Evolutionary conservation across 2,888 invertebrate genomes (phyloP).

Genomic region (Orthosia incerta): DNA sequence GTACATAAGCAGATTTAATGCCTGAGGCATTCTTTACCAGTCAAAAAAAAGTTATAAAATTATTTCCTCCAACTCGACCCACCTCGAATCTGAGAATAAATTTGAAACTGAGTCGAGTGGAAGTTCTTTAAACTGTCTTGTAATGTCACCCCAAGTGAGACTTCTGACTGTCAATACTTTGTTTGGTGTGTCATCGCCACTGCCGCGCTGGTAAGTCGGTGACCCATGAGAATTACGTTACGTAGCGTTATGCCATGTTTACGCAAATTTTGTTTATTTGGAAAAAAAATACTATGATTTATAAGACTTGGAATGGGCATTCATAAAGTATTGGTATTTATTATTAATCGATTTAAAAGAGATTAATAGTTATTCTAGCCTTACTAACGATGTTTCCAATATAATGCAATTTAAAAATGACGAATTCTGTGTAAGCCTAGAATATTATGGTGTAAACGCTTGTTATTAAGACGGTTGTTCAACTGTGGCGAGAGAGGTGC

Average conservation of each 20-base stretch:
- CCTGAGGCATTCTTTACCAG: too few species aligned
- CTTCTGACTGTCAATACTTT: not conserved
- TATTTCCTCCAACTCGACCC: too few species aligned
- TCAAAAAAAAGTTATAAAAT: too few species aligned
- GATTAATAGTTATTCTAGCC: too few species aligned
- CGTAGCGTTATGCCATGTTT: constrained; percentile 13
- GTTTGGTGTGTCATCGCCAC: not conserved
- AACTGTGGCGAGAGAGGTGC: not conserved
- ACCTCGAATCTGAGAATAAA: too few species aligned
- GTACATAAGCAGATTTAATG: too few species aligned
- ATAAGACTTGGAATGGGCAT: not conserved
- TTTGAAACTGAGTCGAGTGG: too few species aligned
- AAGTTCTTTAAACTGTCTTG: too few species aligned
- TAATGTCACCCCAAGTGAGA: not conserved
- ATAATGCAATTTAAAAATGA: not conserved
- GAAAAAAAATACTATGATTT: not conserved
- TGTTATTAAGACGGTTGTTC: not conserved
- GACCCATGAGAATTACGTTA: constrained; percentile 16
- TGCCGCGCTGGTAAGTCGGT: not conserved
- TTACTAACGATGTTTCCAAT: too few species aligned
- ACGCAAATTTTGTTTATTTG: constrained; percentile 16
- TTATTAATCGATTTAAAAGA: not conserved
- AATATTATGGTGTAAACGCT: not conserved
- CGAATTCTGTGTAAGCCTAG: not conserved
- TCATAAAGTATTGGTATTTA: not conserved